Percentiles rank a stretch among this genome's conserved stretches.
Conservation (phyloP, 2,888 invertebrate species). For the Drosophila kuntzei region DNA sequence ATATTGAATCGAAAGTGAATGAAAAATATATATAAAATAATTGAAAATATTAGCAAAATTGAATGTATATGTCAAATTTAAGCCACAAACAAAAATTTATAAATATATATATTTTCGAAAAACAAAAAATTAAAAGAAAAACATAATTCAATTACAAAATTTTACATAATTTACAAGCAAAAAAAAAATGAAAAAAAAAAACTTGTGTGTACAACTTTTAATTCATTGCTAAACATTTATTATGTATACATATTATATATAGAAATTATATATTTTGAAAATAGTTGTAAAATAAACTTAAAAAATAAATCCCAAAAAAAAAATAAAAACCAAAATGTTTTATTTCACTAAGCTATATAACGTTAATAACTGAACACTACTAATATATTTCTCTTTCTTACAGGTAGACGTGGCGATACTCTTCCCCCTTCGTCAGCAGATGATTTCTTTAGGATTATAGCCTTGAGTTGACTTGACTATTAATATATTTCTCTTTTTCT, state of each 20-base stretch:
- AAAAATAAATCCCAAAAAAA: conserved; percentile 51
- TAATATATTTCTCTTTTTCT: conserved; percentile 76
- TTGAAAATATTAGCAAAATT: conserved; percentile 62
- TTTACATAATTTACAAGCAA: conserved; percentile 46
- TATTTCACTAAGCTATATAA: conserved; percentile 17
- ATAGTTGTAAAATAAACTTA: conserved; percentile 75
- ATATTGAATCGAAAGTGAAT: conserved; percentile 23
- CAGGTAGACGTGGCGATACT: conserved; percentile 55
- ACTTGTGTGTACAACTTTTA: conserved; percentile 61
- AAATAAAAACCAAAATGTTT: conserved; percentile 28
- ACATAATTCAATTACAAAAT: conserved; percentile 24
- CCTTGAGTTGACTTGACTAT: conserved; percentile 23
- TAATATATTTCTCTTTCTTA: conserved; percentile 81
- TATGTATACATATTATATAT: conserved; percentile 63
- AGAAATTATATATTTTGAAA: conserved; percentile 75
- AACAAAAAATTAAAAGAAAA: conserved; percentile 12
- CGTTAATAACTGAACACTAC: conserved; percentile 41
- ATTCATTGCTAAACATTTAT: conserved; percentile 71
- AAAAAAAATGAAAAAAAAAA: conserved; percentile 14
- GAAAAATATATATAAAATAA: conserved; percentile 11
- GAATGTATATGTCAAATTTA: conserved; percentile 45
- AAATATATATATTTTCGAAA: conserved; percentile 53
- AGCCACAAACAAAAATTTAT: conserved; percentile 40
- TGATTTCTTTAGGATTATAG: background rate
- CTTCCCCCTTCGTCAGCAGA: background rate